Evolutionary conservation across 2,113 vertebrate species (phyloP).

Genomic region (Raja brachyura): DNA sequence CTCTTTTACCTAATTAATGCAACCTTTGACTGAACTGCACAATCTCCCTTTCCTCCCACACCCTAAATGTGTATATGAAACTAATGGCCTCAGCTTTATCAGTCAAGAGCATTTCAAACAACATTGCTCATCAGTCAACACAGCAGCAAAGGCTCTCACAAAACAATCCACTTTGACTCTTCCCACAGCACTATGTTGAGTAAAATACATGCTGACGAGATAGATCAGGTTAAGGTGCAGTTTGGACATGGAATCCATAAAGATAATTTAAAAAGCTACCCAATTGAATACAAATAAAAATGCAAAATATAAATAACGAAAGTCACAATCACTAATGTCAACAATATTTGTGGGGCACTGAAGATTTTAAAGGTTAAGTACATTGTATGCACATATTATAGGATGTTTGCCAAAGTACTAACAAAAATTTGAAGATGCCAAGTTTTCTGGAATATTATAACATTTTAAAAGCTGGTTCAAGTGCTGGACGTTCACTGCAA

Average conservation of each 20-base stretch:
- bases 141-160: background rate
- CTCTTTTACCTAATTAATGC: background rate
- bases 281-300: constrained; percentile 2
- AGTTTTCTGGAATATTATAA: background rate
- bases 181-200: background rate
- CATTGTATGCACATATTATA: background rate
- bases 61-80: background rate
- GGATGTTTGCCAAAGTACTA: background rate
- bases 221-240: background rate
- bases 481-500: background rate
- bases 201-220: background rate
- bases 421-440: background rate
- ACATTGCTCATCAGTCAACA: background rate
- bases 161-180: background rate
- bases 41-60: background rate
- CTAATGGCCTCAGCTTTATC: background rate
- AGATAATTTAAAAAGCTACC: background rate
- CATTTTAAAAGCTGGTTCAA: background rate
- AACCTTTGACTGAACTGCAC: background rate
- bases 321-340: background rate
- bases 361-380: constrained; percentile 11
- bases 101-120: background rate
- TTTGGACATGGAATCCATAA: background rate
- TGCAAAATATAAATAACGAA: background rate
- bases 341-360: background rate